phyloP scores from a whole-genome alignment of 2,113 vertebrate species.

The Macaca nemestrina region DNA sequence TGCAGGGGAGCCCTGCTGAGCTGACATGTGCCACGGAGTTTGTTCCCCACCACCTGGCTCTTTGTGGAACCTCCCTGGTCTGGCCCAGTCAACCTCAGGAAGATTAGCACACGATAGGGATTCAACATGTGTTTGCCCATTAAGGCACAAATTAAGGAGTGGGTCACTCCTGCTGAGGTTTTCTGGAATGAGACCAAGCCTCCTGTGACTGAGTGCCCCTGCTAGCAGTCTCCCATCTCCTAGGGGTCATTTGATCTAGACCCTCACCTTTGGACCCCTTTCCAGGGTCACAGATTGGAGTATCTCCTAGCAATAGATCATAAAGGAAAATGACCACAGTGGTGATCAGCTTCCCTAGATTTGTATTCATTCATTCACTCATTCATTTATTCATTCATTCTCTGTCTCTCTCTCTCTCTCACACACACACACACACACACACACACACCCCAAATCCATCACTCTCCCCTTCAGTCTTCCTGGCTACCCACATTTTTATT shows the following conservation, averaged over 20 bases:
- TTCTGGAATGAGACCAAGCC: background rate
- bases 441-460: background rate
- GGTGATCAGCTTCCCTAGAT: background rate
- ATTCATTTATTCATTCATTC: background rate
- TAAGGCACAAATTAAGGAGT: background rate
- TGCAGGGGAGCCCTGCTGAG: slow-evolving; percentile 46
- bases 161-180: background rate
- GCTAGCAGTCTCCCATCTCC: background rate
- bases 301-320: background rate
- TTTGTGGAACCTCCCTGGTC: background rate
- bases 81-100: background rate
- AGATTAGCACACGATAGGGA: background rate
- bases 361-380: background rate
- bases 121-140: background rate
- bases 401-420: too few species aligned
- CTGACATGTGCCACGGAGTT: background rate
- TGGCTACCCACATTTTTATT: background rate
- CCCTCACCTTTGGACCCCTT: background rate
- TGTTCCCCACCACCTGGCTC: slow-evolving; percentile 28
- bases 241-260: background rate
- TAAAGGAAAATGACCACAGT: background rate
- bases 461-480: background rate
- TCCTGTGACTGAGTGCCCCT: background rate
- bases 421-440: background rate
- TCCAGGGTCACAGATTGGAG: background rate